phyloP scores from a whole-genome alignment of 2,888 invertebrate species.

The Plusia festucae region DNA sequence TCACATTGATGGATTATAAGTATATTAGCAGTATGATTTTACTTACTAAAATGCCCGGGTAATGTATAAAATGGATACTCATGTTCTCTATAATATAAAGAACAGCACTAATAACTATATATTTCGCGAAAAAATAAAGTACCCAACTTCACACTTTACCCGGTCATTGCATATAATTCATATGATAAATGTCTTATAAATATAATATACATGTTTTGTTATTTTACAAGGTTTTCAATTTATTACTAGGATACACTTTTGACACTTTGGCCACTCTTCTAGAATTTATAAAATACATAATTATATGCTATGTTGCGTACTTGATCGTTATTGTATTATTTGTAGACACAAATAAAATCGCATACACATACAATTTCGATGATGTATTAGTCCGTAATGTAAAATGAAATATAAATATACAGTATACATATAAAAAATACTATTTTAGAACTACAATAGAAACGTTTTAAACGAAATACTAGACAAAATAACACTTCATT shows the following conservation, averaged over 20 bases:
- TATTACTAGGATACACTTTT: slow-evolving; percentile 86
- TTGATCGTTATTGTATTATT: too few species aligned
- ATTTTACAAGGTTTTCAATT: slow-evolving; percentile 74
- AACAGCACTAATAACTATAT: too few species aligned
- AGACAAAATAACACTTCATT: slow-evolving; percentile 22
- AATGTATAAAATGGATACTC: slow-evolving; percentile 23
- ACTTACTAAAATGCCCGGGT: slow-evolving; percentile 26
- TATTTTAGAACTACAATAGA: slow-evolving; percentile 13
- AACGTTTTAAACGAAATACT: slow-evolving; percentile 18
- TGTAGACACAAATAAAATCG: too few species aligned
- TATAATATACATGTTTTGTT: slow-evolving; percentile 48
- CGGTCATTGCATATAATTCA: slow-evolving; percentile 24
- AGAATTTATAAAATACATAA: slow-evolving; percentile 36
- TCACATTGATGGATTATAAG: slow-evolving; percentile 54
- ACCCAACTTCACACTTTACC: slow-evolving; percentile 22
- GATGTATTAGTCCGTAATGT: too few species aligned
- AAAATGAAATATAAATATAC: background rate
- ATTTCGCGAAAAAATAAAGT: too few species aligned
- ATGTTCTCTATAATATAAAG: too few species aligned
- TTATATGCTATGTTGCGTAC: too few species aligned
- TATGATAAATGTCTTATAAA: slow-evolving; percentile 53
- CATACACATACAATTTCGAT: too few species aligned
- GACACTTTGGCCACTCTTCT: slow-evolving; percentile 71
- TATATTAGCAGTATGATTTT: slow-evolving; percentile 24
- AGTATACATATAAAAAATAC: slow-evolving; percentile 29